A percentile compares a stretch with the other conserved stretches of the same genome.
Conservation (phyloP, 2,888 invertebrate species). For the Pachliopta kotzebuea region DNA sequence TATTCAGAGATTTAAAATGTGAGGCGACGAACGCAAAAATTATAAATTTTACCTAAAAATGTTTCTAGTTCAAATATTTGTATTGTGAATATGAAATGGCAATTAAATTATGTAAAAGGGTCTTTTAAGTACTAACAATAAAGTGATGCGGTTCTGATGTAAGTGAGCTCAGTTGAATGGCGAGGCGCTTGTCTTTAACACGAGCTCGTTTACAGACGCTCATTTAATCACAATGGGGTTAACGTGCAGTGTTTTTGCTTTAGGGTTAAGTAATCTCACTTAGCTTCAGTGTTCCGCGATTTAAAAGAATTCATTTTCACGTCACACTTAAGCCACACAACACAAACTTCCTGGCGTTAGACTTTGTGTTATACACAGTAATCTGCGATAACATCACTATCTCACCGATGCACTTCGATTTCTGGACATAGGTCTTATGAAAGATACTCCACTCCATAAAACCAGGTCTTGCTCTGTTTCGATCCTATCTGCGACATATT, state of each 20-base stretch:
- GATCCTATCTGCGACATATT: too few species aligned
- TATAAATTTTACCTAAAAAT: too few species aligned
- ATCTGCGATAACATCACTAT: too few species aligned
- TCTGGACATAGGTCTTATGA: too few species aligned
- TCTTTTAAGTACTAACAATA: neutral
- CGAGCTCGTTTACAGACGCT: conserved; percentile 22
- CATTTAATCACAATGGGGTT: conserved; percentile 27
- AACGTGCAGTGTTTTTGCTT: conserved; percentile 23
- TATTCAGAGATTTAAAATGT: neutral
- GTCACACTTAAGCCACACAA: neutral
- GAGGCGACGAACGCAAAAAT: neutral
- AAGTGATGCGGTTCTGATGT: conserved; percentile 2
- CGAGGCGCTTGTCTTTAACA: conserved; percentile 14
- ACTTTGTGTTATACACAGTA: neutral
- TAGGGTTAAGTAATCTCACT: conserved; percentile 23
- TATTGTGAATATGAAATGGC: neutral
- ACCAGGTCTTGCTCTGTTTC: too few species aligned
- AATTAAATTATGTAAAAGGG: neutral
- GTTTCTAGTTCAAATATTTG: neutral
- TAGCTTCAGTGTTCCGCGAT: conserved; percentile 5
- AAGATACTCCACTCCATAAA: too few species aligned
- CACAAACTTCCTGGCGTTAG: neutral
- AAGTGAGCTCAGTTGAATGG: conserved; percentile 8
- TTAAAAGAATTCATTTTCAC: neutral
- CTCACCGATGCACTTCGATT: too few species aligned